phyloP scores from a whole-genome alignment of 1,140 invertebrate species.

The Forficula auricularia region DNA sequence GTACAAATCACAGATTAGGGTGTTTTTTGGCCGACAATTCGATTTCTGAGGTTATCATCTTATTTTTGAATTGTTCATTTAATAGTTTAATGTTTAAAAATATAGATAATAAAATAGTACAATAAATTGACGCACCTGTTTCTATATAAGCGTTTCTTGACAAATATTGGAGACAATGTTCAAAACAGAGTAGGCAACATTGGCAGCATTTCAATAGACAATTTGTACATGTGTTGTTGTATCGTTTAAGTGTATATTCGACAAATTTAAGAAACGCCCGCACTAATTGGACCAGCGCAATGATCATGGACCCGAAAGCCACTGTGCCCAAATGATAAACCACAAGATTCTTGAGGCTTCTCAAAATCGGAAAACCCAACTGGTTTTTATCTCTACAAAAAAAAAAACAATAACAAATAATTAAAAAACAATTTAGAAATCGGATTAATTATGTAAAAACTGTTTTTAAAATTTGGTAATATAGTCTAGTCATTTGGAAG shows the following conservation, averaged over 20 bases:
- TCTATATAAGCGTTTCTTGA: constrained; percentile 64
- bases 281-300: constrained; percentile 49
- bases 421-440: too few species aligned
- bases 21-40: too few species aligned
- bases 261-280: constrained; percentile 31
- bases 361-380: constrained; percentile 36
- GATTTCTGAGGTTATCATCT: too few species aligned
- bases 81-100: too few species aligned
- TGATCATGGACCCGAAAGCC: constrained; percentile 55
- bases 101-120: too few species aligned
- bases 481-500: too few species aligned
- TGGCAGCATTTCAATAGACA: constrained; percentile 41
- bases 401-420: constrained; percentile 12
- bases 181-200: constrained; percentile 55
- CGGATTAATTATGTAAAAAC: too few species aligned
- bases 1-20: too few species aligned
- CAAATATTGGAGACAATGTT: constrained; percentile 52
- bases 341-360: constrained; percentile 36
- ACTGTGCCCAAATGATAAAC: constrained; percentile 59
- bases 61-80: too few species aligned
- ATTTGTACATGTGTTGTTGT: constrained; percentile 24
- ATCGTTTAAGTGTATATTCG: constrained; percentile 26
- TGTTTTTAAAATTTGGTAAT: too few species aligned
- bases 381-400: constrained; percentile 42
- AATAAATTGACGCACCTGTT: constrained; percentile 37